phyloP scores from a whole-genome alignment of 2,888 invertebrate genomes.

The Palloptera scutellata region DNA sequence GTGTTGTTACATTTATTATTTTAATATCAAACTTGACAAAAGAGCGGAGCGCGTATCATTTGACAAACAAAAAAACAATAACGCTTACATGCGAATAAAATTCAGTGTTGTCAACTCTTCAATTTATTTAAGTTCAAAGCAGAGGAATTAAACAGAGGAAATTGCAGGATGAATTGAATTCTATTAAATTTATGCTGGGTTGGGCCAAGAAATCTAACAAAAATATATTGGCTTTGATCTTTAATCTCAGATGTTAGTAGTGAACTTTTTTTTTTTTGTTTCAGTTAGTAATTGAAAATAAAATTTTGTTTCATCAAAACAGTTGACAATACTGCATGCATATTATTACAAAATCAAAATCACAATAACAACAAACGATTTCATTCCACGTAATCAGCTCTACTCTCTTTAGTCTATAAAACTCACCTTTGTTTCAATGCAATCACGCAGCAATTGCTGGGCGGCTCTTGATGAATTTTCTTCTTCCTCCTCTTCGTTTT shows the following conservation, averaged over 20 bases:
- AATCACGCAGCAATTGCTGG: conserved; percentile 46
- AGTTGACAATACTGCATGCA: conserved; percentile 55
- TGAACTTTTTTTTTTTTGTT: too few relatives aligned
- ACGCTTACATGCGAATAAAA: background rate
- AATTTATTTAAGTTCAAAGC: too few relatives aligned
- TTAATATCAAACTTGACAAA: background rate
- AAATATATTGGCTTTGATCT: too few relatives aligned
- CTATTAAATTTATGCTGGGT: too few relatives aligned
- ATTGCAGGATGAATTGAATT: too few relatives aligned
- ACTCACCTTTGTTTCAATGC: conserved; percentile 56
- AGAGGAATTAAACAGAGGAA: too few relatives aligned
- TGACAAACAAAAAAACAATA: background rate
- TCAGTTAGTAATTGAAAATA: too few relatives aligned
- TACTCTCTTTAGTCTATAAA: conserved; percentile 31
- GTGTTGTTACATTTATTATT: background rate
- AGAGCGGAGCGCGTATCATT: conserved; percentile 9
- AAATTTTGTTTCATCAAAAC: conserved; percentile 7
- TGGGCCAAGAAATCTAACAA: too few relatives aligned
- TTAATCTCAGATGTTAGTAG: too few relatives aligned
- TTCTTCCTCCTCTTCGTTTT: background rate
- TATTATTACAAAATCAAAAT: conserved; percentile 34
- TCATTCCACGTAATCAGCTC: conserved; percentile 35
- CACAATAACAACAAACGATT: conserved; percentile 39
- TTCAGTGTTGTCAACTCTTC: conserved; percentile 4
- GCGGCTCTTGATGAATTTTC: conserved; percentile 10